Percentiles rank a stretch among this genome's conserved stretches.
Conservation (phyloP, 2,797 vertebrate genomes). For the Melanotaenia trifasciata region DNA sequence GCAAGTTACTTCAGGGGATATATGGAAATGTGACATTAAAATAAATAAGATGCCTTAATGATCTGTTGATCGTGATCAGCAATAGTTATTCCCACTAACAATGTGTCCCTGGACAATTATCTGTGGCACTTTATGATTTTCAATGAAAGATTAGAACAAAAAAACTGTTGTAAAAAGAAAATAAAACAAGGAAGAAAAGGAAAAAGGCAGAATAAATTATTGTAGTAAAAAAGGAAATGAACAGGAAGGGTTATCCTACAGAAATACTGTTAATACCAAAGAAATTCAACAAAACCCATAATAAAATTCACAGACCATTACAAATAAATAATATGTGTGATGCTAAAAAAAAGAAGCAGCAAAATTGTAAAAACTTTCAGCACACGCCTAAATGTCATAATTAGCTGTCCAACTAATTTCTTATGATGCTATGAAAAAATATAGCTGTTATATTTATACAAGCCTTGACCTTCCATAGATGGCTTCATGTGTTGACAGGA, state of each 20-base stretch:
- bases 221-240: not conserved
- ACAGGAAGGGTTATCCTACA: not conserved
- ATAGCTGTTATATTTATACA: no score
- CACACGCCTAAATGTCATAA: not conserved
- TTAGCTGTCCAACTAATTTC: not conserved
- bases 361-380: constrained; percentile 11
- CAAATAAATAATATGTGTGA: constrained; percentile 56
- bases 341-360: constrained; percentile 37
- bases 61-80: not conserved
- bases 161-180: no score
- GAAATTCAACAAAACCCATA: no score
- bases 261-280: not conserved
- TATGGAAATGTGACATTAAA: constrained; percentile 26
- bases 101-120: not conserved
- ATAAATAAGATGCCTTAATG: constrained; percentile 12
- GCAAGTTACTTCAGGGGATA: constrained; percentile 2
- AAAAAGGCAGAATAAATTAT: not conserved
- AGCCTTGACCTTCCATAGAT: not conserved
- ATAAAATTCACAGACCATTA: no score
- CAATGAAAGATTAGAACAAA: no score
- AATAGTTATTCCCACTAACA: not conserved
- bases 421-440: not conserved
- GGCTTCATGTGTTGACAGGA: not conserved
- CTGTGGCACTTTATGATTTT: not conserved
- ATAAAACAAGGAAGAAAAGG: no score